A percentile compares a stretch with the other conserved stretches of the same genome.
phyloP scores from a whole-genome alignment of 2,797 vertebrate genomes.

The Pseudomugil tenellus region DNA sequence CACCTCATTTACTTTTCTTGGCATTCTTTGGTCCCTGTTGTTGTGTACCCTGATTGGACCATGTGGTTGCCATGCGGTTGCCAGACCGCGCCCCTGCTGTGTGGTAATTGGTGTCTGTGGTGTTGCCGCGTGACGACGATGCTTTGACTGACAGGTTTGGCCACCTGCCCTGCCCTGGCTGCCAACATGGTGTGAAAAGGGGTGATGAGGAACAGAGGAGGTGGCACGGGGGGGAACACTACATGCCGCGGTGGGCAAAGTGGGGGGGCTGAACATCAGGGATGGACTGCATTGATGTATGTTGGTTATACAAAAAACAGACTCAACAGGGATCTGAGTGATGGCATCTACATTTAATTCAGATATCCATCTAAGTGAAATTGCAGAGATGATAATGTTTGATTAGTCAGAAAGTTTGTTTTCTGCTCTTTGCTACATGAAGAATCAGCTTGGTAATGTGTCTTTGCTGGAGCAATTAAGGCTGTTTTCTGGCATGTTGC shows the following conservation, averaged over 20 bases:
- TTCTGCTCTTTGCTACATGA: not conserved
- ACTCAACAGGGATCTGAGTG: conserved; percentile 54
- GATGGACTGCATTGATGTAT: conserved; percentile 46
- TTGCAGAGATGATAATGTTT: not conserved
- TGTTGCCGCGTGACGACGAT: conserved; percentile 76
- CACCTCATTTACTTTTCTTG: conserved; percentile 63
- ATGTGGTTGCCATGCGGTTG: conserved; percentile 84
- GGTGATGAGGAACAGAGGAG: conserved; percentile 48
- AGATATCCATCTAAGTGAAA: not conserved
- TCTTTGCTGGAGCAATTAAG: not conserved
- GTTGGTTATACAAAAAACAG: conserved; percentile 42
- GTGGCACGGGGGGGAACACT: conserved; percentile 55
- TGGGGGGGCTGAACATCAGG: conserved; percentile 50
- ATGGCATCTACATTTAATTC: conserved; percentile 43
- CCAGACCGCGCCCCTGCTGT: conserved; percentile 85
- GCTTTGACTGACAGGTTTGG: conserved; percentile 85
- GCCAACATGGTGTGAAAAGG: conserved; percentile 68
- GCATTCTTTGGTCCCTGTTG: conserved; percentile 80
- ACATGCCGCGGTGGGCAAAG: conserved; percentile 42
- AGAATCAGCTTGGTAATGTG: not conserved
- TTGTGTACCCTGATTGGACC: conserved; percentile 85
- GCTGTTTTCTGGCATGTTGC: conserved; percentile 9
- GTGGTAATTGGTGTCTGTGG: conserved; percentile 86
- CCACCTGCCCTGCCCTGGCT: conserved; percentile 84
- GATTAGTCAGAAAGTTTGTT: not conserved